Conservation (phyloP, 2,797 vertebrate species). For the Agapornis canus region DNA sequence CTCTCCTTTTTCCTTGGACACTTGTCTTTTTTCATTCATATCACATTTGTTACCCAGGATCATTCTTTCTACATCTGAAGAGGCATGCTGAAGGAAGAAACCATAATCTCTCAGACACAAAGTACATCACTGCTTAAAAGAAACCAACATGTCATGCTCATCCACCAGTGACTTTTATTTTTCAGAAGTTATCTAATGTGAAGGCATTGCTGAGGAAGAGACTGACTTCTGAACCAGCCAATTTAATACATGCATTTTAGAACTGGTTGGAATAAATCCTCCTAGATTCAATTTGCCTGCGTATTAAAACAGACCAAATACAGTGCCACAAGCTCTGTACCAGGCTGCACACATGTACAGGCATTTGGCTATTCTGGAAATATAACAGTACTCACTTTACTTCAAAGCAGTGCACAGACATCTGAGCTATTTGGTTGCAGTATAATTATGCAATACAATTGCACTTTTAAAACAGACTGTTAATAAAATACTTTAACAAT, state of each 20-base stretch:
- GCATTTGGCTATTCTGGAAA: background rate
- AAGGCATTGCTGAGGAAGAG: background rate
- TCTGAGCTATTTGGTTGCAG: background rate
- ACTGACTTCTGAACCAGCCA: background rate
- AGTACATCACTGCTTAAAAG: background rate
- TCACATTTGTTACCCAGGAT: conserved; percentile 98
- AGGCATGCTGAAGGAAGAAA: conserved; percentile 86
- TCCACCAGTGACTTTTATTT: background rate
- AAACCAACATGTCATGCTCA: background rate
- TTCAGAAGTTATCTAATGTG: background rate
- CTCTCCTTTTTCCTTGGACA: conserved; percentile 97
- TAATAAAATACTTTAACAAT: background rate
- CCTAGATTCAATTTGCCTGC: background rate
- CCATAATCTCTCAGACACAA: background rate
- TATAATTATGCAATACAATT: background rate
- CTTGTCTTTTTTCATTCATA: conserved; percentile 98
- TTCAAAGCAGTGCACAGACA: background rate
- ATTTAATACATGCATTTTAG: background rate
- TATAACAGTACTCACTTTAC: background rate
- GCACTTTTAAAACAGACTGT: background rate
- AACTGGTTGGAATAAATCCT: background rate
- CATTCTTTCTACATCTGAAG: conserved; percentile 97
- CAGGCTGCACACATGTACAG: background rate
- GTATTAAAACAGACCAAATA: background rate
- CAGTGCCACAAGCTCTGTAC: background rate